Percentiles rank a stretch among this genome's conserved stretches.
These are phyloP conservation scores for Scytalopus superciliaris DNA, from an alignment of 2,113 vertebrate genomes.

Conservation along the genomic window DNA sequence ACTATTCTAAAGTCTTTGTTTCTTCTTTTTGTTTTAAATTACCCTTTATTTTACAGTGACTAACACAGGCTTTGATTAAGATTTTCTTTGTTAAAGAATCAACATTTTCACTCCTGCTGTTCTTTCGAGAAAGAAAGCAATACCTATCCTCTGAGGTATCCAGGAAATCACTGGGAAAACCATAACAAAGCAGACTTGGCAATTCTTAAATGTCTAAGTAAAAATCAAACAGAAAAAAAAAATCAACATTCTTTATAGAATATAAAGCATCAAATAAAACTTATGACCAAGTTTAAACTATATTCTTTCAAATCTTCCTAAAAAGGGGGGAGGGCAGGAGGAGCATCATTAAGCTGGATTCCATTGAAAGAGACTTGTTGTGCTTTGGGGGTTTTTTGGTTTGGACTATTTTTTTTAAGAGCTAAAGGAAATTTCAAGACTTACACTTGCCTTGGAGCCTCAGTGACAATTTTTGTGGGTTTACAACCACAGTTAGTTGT, in stretches of 20 bases:
- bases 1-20: neutral
- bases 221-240: neutral
- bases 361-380: slow-evolving; percentile 44
- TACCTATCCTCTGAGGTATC: slow-evolving; percentile 4
- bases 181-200: neutral
- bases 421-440: slow-evolving; percentile 56
- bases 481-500: slow-evolving; percentile 41
- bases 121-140: slow-evolving; percentile 30
- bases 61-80: neutral
- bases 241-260: neutral
- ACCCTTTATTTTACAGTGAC: neutral
- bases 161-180: neutral
- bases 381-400: slow-evolving; percentile 28
- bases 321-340: neutral
- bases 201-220: slow-evolving; percentile 30
- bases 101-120: neutral
- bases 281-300: neutral
- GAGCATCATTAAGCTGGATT: slow-evolving; percentile 18
- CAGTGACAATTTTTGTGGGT: slow-evolving; percentile 54
- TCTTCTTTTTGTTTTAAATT: neutral
- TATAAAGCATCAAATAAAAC: neutral
- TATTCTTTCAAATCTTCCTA: neutral
- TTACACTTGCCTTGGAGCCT: slow-evolving; percentile 57
- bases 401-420: slow-evolving; percentile 23
- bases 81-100: slow-evolving; percentile 18